Base-by-base conservation (phyloP, 2,113 vertebrate species). In the Toxotes chatareus region DNA sequence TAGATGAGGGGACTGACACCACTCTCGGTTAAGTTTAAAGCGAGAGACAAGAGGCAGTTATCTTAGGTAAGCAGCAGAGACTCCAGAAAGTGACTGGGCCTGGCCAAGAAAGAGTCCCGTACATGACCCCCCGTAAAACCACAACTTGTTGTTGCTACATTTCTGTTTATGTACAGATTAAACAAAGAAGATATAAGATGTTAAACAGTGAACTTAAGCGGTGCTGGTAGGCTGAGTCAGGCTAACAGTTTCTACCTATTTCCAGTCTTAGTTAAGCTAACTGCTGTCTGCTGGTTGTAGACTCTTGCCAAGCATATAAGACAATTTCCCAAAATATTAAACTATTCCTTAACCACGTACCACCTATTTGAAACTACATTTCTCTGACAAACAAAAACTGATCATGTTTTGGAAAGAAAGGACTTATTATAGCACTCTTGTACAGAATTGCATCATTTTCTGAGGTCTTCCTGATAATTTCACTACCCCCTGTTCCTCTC, bases 401-500 rank as follows among this genome's bases (percentile, higher is more conserved):
- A 63, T 40, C 21, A 2, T 2, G 21, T 21, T 63, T 42, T 12
- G 7, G 38, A 36, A 32, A 61, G 5, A 17, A 34, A 61, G 16
- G 17, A 42, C 31, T 27, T 23, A 17, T 65, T 46, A 12, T 23
- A 46, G 12, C 13, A 16, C n/a, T 61, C 61, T 51, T 47, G 8
- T 53, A 53, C 38, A 6, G 32, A 36, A 36, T 19, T 53, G 19
- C 31, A 47, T 60, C n/a, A 19, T 9, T 69, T 21, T 59, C 7
- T 38, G 6, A 66, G 31, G 42, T 68, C 40, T 46, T 74, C 40
- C 34, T 66, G 12, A 67, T 68, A 53, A 49, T 76, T 56, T 81
- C 56, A 62, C 73, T 81, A 67, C 49, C 63, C 31, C 31, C 19
- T 36, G 42, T 59, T 34, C 55, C 61, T 32, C 17, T 66, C 61